Evolutionary conservation across 2,888 invertebrate species (phyloP), one percentile per base, ranked within the genome.

Genomic region (Melitaea athalia): DNA sequence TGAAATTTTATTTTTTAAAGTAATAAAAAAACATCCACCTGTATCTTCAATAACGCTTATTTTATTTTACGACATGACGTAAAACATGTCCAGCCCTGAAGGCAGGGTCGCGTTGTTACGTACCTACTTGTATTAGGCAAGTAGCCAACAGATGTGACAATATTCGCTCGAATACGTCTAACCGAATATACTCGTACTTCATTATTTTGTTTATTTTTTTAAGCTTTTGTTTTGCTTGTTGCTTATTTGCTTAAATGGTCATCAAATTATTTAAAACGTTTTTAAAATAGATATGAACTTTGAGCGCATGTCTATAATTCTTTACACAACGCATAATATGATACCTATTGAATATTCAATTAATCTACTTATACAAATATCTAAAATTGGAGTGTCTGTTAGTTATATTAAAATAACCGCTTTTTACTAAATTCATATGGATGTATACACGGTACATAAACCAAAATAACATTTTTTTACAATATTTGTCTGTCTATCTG

Each of bases 121-220:
- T 83, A 38, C 33, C 6, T 33, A 6, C 8, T 7, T 38, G 6
- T 38, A 84, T 83, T 87, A 85, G 91, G 91, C 91, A 82, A 72
- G 68, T 71, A 71, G 89, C 91, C 91, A 91, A 87, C 88, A 89
- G 86, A 89, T 88, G 89, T 82, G 78, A 81, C 81, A 82, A 83
- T 79, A 80, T 82, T 81, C 78, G 78, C 53, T 11, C 31, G 50
- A 66, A 72, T 67, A 24, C 24, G 24, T 24, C 24, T 24, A 24
- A 63, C 12, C 43, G 24, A 15, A 14, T 47, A 62, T 50, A 50
- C n/a, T n/a, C n/a, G n/a, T n/a, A n/a, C 52, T 62, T 62, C 62
- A 14, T 62, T 50, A 14, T 31, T 31, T 31, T 33, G 33, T 61
- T 43, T 43, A 17, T 62, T 62, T 14, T 31, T 33, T 61, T 43